Base-by-base conservation (phyloP, 2,797 vertebrate species). In the Petrocephalus sullivani region DNA sequence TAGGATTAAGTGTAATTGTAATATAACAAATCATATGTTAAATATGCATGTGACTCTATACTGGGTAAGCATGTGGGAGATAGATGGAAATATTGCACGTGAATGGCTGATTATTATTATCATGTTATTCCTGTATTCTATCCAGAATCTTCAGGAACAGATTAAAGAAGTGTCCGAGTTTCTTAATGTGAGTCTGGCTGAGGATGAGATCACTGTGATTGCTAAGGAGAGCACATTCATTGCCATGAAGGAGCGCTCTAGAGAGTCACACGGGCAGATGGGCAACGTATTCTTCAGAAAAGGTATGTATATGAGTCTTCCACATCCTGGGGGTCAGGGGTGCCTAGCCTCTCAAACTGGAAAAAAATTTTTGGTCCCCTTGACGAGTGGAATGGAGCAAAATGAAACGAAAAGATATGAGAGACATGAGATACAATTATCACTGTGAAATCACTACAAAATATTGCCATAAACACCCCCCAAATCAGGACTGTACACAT, bases 131-230 rank as follows among this genome's bases (percentile, higher is more conserved):
- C 6, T 37, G 10, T 81, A 81, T 81, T 49, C 49, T 33, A 71
- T 37, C 8, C 10, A 96, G 95, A 92, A 96, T 90, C 94, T 96
- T 89, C 83, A 33, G 0, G 12, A 89, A 60, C 93, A 90, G 67
- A 23, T 96, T 87, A 90, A 92, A 88, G 91, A 93, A 90, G 92
- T 95, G 75, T 89, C 92, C n/a, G 89, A 87, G 2, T 96, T 96
- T 92, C 92, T 96, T 8, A 92, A 91, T 33, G 93, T 95, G 54
- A 89, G 2, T 82, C 88, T 93, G 49, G 92, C 91, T 21, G 92
- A 91, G 12, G 92, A 92, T 84, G 95, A 95, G 91, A 90, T 96
- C 46, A 88, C 87, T 1, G 81, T 88, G 61, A 83, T 96, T 83
- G 90, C 92, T 0, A 87, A 89, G 2, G 90, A 88, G 33, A 90